A percentile compares a stretch with the other conserved stretches of the same genome.
Evolutionary conservation across 2,888 invertebrate genomes (phyloP).

Genomic region (Toxonevra muliebris): DNA sequence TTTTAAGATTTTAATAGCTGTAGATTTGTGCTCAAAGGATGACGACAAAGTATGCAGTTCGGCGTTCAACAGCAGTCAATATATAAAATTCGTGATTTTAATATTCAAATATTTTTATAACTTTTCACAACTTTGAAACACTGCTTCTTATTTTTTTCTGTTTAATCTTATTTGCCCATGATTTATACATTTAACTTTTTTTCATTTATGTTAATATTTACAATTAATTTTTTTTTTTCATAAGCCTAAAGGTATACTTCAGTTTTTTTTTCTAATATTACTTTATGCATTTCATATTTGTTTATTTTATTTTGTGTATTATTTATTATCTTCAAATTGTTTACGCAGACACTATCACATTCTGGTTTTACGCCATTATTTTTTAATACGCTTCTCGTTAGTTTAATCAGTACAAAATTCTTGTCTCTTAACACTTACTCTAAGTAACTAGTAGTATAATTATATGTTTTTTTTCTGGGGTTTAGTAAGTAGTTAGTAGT

Average conservation of each 20-base stretch:
- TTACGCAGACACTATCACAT: constrained; percentile 63
- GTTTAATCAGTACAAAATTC: constrained; percentile 48
- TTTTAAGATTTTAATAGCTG: background rate
- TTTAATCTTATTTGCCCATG: background rate
- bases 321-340: constrained; percentile 56
- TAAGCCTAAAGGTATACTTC: constrained; percentile 53
- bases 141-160: constrained; percentile 7
- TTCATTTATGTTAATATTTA: constrained; percentile 17
- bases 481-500: constrained; percentile 10
- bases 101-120: constrained; percentile 10
- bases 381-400: background rate
- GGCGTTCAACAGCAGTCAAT: background rate
- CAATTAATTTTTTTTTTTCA: constrained; percentile 28
- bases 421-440: constrained; percentile 1
- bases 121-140: constrained; percentile 34
- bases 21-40: background rate
- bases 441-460: background rate
- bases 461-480: background rate
- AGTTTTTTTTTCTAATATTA: constrained; percentile 36
- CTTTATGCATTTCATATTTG: constrained; percentile 23
- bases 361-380: constrained; percentile 39
- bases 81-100: constrained; percentile 11
- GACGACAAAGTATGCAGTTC: background rate
- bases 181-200: constrained; percentile 23
- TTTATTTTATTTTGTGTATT: constrained; percentile 41